phyloP scores from a whole-genome alignment of 37 sponge, comb jelly and placozoan genomes.

The Bolinopsis microptera region DNA sequence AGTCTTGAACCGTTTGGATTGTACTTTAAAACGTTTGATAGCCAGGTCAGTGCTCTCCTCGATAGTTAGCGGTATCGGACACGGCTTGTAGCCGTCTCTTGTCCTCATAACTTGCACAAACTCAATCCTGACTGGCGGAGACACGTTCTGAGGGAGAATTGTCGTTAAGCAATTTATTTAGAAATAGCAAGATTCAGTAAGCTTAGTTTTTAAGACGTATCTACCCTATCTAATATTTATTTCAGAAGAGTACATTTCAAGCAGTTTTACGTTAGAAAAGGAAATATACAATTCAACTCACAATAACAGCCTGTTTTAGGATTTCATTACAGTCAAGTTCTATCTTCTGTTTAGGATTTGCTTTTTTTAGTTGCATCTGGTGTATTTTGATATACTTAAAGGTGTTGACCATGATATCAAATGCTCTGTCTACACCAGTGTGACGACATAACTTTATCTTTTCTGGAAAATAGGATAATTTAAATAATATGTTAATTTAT shows the following conservation, averaged over 20 bases:
- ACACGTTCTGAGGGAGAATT: constrained; percentile 41
- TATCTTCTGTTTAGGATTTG: background rate
- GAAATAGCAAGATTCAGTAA: background rate
- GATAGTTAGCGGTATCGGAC: background rate
- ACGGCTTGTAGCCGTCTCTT: background rate
- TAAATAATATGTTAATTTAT: background rate
- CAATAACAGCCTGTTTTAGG: background rate
- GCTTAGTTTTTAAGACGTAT: too few species aligned
- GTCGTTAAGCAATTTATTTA: background rate
- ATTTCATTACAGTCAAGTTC: background rate
- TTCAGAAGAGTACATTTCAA: too few species aligned
- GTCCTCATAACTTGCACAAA: background rate
- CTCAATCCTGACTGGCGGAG: background rate
- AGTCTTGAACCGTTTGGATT: background rate
- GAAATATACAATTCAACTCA: background rate
- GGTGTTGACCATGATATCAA: background rate
- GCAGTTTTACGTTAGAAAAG: too few species aligned
- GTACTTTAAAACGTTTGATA: background rate
- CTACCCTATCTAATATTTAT: too few species aligned
- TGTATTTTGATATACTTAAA: background rate
- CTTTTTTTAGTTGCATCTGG: background rate
- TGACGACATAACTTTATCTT: background rate
- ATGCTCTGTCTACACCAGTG: background rate
- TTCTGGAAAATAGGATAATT: background rate
- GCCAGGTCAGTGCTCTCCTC: background rate